Base-by-base conservation (phyloP, 2,113 vertebrate genomes). In the Burhinus bistriatus region DNA sequence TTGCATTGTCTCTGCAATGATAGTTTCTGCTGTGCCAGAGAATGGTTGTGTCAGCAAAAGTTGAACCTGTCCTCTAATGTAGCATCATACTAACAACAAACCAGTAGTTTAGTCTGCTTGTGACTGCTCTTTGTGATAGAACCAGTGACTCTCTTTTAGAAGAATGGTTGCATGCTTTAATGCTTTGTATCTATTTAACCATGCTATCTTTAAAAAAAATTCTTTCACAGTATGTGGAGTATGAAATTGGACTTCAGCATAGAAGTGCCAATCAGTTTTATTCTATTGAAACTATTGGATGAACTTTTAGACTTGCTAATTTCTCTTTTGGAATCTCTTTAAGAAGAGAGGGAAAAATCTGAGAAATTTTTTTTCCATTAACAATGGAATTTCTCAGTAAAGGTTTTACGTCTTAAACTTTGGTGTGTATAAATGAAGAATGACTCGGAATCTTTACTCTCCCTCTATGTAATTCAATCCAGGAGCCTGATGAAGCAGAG, bases 401-500 rank as follows among this genome's bases (percentile, higher is more conserved):
- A 71, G 19, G 6, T 71, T 89, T 92, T 72, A n/a, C 7, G 58
- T 58, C 34, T 82, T 77, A 61, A 88, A 40, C 0, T 0, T 44
- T 23, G 29, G 17, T 73, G 4, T 21, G 13, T 52, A 15, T 59
- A 54, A 80, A 51, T 57, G 30, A 83, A 40, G 30, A 86, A 30
- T 5, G 9, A n/a, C 15, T 85, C 12, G 76, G 32, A 29, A 1
- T 69, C 21, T 72, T 73, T 70, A 52, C 11, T 49, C 10, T 87
- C 6, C 5, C 42, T 94, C 25, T 83, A 9, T 89, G 11, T 88
- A 16, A 77, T 90, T 96, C 89, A 52, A 76, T 94, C 81, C 65
- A 99, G 98, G 97, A 97, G n/a, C 97, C 96, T 79, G 91, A 94
- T 84, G 97, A 97, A 87, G 54, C 87, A 80, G 98, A 98, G 55